Conservation (phyloP, 2,797 vertebrate species). For the Myotis daubentonii region DNA sequence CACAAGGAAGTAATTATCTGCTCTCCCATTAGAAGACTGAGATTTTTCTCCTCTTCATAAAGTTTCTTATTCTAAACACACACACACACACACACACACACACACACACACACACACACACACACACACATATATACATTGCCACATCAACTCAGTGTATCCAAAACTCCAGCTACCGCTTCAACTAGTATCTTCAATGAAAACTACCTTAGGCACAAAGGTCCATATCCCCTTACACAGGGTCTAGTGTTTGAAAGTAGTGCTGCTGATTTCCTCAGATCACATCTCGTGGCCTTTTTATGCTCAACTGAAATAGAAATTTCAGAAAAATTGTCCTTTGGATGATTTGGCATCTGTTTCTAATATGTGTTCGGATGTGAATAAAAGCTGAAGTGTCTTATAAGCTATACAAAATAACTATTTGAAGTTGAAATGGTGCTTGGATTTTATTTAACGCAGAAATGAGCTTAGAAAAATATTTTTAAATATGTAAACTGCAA, state of each 20-base stretch:
- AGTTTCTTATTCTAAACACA: conserved; percentile 1
- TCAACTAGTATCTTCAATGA: background rate
- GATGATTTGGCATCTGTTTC: conserved; percentile 2
- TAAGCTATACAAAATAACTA: conserved; percentile 6
- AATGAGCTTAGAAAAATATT: background rate
- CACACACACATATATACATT: background rate
- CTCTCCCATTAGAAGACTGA: background rate
- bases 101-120: background rate
- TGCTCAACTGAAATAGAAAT: conserved; percentile 4
- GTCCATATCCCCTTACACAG: background rate
- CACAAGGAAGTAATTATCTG: background rate
- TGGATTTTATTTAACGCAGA: conserved; percentile 4
- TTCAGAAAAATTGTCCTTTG: conserved; percentile 44
- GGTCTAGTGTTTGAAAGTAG: background rate
- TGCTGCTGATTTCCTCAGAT: background rate
- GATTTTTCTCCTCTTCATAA: background rate
- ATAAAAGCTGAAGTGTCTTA: conserved; percentile 29
- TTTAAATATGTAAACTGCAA: background rate
- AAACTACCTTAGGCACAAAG: background rate
- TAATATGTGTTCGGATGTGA: conserved; percentile 22
- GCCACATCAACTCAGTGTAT: background rate
- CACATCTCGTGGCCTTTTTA: background rate
- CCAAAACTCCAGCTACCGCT: background rate
- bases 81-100: background rate
- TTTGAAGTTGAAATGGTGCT: background rate